Evolutionary conservation across 2,113 vertebrate species (phyloP), one percentile per base, ranked within the genome.

Genomic region (Petrocephalus zakoni): DNA sequence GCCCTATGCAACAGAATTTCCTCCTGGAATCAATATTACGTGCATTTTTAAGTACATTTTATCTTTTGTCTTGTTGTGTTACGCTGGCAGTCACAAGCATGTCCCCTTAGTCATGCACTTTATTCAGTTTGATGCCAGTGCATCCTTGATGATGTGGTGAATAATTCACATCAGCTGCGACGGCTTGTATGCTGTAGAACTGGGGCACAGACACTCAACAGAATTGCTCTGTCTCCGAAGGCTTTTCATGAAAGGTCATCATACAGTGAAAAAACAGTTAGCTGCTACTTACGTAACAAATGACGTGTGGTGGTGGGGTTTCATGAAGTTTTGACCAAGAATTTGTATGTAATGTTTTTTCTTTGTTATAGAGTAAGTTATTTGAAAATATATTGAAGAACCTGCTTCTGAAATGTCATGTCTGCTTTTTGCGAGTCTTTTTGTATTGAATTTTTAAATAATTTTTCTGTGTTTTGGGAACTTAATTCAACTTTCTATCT

Each of bases 91-190:
- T 49, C 56, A 61, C 15, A 21, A 34, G 75, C 75, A 46, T 46
- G 75, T 46, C 5, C 75, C 5, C 8, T 81, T 37, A 5, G 15
- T 42, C 42, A 46, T 88, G 89, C 78, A 86, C 91, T 92, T 92
- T 64, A 90, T 92, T 94, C 94, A 84, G 91, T 94, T 93, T 94
- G 92, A 94, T 93, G 89, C 88, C n/a, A 51, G 84, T 46, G 37
- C 51, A 64, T 75, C 85, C 86, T 89, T 90, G 85, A 87, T 84
- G 89, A 47, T 89, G 88, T 85, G 0, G 17, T 93, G 89, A 93
- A 93, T 94, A 91, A 94, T 95, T 93, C 68, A 93, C 75, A n/a
- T 22, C 11, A 72, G 83, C 81, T 87, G 55, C 55, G 88, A 87
- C 47, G 86, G 51, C 61, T 56, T 11, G 22, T 91, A 90, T 81